Percentiles rank a stretch among this genome's conserved stretches.
These are phyloP conservation scores for Scolopax rusticola DNA, from an alignment of 2,797 vertebrate species.

Conservation along the genomic window DNA sequence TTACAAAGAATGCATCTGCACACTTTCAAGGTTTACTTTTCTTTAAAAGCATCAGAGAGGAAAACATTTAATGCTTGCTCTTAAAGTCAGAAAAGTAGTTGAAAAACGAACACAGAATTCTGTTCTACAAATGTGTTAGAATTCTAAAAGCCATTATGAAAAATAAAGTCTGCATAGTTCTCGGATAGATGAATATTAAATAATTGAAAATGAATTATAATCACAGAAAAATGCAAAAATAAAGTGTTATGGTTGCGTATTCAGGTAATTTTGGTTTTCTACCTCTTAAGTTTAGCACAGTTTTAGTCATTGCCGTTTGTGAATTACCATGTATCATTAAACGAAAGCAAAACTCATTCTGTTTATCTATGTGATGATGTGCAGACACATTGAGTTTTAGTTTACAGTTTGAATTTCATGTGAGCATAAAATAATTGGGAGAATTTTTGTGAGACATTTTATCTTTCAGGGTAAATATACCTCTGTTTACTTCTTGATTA, in stretches of 20 bases:
- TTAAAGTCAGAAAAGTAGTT: background rate
- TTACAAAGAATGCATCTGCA: background rate
- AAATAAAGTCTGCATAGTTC: background rate
- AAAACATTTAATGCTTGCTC: background rate
- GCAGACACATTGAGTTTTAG: background rate
- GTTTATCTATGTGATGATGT: background rate
- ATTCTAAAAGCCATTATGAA: background rate
- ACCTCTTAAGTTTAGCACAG: background rate
- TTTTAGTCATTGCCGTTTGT: background rate
- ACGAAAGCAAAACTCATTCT: background rate
- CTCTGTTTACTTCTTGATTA: background rate
- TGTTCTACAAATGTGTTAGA: background rate
- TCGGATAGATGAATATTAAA: background rate
- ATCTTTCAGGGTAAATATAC: background rate
- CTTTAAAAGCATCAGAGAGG: background rate
- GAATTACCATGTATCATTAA: background rate
- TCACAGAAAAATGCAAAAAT: background rate
- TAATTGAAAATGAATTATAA: background rate
- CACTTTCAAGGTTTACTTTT: background rate
- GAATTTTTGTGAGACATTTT: background rate
- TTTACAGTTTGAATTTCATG: background rate
- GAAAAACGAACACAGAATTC: background rate
- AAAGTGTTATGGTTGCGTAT: background rate
- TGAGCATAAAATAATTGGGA: background rate
- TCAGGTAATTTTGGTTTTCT: background rate